A percentile compares a stretch with the other conserved stretches of the same genome.
These are phyloP conservation scores for Portevinia maculata DNA, from an alignment of 2,888 invertebrate genomes.

Conservation along the genomic window DNA sequence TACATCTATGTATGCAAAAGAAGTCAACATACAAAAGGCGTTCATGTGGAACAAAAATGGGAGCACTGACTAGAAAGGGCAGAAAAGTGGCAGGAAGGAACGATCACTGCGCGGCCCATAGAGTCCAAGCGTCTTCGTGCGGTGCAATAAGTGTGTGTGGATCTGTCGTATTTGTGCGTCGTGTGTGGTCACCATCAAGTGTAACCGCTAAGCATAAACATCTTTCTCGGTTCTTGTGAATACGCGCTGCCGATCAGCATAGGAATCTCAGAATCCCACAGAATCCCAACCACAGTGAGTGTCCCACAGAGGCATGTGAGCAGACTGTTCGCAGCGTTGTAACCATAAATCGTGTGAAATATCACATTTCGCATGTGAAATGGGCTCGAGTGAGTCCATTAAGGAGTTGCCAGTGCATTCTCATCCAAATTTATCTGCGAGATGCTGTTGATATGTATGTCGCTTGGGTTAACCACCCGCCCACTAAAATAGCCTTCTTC, in stretches of 20 bases:
- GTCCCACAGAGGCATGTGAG: conserved; percentile 72
- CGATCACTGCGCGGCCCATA: conserved; percentile 35
- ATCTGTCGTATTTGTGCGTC: conserved; percentile 51
- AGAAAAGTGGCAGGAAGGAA: conserved; percentile 52
- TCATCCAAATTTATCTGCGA: conserved; percentile 64
- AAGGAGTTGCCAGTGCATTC: conserved; percentile 24
- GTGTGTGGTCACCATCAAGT: conserved; percentile 71
- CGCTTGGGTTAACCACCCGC: conserved; percentile 69
- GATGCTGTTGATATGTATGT: conserved; percentile 66
- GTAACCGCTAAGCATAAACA: conserved; percentile 70
- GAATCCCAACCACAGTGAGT: conserved; percentile 19
- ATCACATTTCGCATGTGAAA: conserved; percentile 80
- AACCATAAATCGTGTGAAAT: conserved; percentile 83
- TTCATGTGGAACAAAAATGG: conserved; percentile 56
- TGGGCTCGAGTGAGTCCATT: conserved; percentile 28
- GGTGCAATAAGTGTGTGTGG: conserved; percentile 25
- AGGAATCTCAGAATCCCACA: conserved; percentile 40
- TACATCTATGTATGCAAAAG: conserved; percentile 57
- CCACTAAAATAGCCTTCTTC: conserved; percentile 47
- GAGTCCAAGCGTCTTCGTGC: conserved; percentile 1
- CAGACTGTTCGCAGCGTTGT: conserved; percentile 78
- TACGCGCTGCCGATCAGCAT: conserved; percentile 57
- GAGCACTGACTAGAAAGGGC: conserved; percentile 68
- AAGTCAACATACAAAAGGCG: conserved; percentile 20
- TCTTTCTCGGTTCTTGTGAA: conserved; percentile 55